Conservation (phyloP, 2,888 invertebrate genomes). For the Trilocha varians region DNA sequence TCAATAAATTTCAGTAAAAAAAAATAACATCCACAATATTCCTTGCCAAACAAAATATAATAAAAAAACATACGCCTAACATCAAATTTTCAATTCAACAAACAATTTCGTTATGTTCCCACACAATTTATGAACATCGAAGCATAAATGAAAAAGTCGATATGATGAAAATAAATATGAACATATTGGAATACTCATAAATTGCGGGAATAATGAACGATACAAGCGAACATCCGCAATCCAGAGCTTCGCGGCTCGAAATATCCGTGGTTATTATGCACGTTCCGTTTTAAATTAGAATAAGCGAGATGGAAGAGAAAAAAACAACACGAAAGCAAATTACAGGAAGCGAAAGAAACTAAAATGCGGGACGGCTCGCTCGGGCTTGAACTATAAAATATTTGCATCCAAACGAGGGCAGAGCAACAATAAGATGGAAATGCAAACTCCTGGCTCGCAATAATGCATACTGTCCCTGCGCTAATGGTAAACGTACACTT, state of each 20-base stretch:
- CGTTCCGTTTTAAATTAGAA: conserved; percentile 49
- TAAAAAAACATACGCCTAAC: too few species aligned
- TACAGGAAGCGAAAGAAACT: conserved; percentile 54
- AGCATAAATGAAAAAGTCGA: not conserved
- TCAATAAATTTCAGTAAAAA: too few species aligned
- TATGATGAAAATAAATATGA: not conserved
- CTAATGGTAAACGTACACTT: conserved; percentile 33
- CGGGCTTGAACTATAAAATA: conserved; percentile 58
- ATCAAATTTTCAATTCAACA: too few species aligned
- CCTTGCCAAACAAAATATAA: too few species aligned
- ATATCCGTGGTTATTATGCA: conserved; percentile 33
- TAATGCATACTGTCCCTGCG: conserved; percentile 40
- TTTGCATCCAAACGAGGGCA: conserved; percentile 63
- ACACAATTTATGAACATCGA: too few species aligned
- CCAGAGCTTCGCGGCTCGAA: conserved; percentile 17
- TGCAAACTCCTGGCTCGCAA: conserved; percentile 41
- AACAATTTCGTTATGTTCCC: too few species aligned
- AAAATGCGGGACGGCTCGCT: conserved; percentile 44
- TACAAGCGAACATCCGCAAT: conserved; percentile 11
- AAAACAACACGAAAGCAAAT: conserved; percentile 49
- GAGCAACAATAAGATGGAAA: conserved; percentile 60
- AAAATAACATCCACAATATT: too few species aligned
- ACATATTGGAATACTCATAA: not conserved
- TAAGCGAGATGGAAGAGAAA: conserved; percentile 41
- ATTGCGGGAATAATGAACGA: not conserved